These are phyloP conservation scores for Cheirogaleus major DNA, from an alignment of 2,797 vertebrate genomes.

Conservation along the genomic window DNA sequence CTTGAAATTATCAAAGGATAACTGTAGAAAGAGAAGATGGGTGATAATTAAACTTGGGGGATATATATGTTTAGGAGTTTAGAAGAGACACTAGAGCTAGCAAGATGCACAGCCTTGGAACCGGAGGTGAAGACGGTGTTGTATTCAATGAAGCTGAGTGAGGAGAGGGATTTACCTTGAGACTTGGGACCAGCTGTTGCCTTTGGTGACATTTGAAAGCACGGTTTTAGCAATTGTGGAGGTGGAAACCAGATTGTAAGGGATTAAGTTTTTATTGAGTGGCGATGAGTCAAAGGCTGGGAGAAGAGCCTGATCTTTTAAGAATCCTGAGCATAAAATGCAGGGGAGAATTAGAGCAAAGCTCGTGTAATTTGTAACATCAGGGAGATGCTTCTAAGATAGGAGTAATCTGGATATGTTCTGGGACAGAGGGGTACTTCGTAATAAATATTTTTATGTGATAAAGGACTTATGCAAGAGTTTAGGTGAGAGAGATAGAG, in stretches of 20 bases:
- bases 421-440: not conserved
- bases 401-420: not conserved
- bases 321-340: not conserved
- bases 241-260: conserved; percentile 39
- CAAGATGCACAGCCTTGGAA: not conserved
- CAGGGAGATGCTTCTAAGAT: not conserved
- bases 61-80: not conserved
- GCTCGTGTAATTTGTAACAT: not conserved
- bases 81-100: not conserved
- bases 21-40: not conserved
- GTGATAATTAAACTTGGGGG: not conserved
- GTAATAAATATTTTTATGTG: not conserved
- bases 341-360: not conserved
- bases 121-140: rapidly evolving
- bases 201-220: conserved; percentile 49
- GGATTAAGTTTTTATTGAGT: conserved; percentile 50
- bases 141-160: not conserved
- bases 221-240: not conserved
- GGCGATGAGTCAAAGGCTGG: conserved; percentile 14
- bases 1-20: not conserved
- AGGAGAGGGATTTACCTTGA: not conserved
- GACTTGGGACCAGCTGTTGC: conserved; percentile 26
- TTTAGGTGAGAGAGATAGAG: not conserved
- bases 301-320: not conserved
- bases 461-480: not conserved